Base-by-base conservation (phyloP, 2,888 invertebrate genomes). In the Drosophila mettleri region DNA sequence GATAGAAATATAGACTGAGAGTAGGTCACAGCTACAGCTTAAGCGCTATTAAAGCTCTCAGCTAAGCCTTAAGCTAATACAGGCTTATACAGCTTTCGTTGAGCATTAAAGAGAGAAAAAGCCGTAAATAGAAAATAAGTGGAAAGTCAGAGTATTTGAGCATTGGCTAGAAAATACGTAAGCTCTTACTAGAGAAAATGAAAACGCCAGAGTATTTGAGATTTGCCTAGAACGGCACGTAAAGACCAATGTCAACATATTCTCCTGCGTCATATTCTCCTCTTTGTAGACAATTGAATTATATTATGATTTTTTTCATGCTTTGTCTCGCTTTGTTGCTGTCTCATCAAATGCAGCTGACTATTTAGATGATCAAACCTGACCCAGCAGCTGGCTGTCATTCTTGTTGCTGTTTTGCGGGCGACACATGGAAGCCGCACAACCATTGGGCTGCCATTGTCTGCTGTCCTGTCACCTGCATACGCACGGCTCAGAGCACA, bases 191-290 rank as follows among this genome's bases (percentile, higher is more conserved):
- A n/a, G n/a, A n/a, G n/a, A n/a, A n/a, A n/a, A n/a, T n/a, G n/a
- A n/a, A n/a, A 4, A 18, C 16, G 2, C 2, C 34, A 34, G n/a
- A 7, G 4, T 4, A 3, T 9, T 16, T 2, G 16, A 10, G 10
- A 18, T 10, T 2, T 38, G 8, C 16, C 16, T 9, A 20, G 20
- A 1, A 39, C 5, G n/a, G n/a, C n/a, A 78, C 62, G 59, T 60
- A 53, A 31, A 8, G 22, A n/a, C 3, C 29, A 38, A 8, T 39
- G 61, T 7, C 49, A 62, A 67, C 66, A 66, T 69, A 70, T n/a
- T n/a, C n/a, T n/a, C n/a, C n/a, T 86, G 63, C 70, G 78, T 86
- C 64, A 80, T 67, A 65, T 38, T 52, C 29, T 52, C 29, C 38
- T 41, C 63, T 43, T 68, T 60, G 46, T 60, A 53, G 27, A 54